These are phyloP conservation scores for Onychomys arenicola DNA, from an alignment of 2,797 vertebrate genomes.

Conservation along the genomic window DNA sequence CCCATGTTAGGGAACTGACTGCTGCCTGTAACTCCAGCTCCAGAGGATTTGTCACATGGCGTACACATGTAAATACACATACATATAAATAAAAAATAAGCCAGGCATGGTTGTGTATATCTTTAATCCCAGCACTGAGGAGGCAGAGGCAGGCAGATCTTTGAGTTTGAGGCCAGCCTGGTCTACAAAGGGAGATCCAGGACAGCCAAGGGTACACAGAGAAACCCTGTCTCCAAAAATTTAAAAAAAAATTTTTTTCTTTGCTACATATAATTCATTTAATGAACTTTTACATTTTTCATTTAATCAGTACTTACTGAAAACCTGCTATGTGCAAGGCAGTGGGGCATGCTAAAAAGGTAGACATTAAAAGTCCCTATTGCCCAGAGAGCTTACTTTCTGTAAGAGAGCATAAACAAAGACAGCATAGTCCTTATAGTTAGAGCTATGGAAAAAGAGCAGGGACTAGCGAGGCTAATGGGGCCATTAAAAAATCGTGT, in stretches of 20 bases:
- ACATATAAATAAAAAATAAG: not conserved
- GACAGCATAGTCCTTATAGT: not conserved
- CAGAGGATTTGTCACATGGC: not conserved
- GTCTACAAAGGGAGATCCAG: not conserved
- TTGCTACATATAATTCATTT: constrained; percentile 40
- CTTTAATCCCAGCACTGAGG: not conserved
- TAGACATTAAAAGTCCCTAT: not conserved
- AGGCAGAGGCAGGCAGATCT: not conserved
- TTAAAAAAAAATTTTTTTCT: not conserved
- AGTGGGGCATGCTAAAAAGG: not conserved
- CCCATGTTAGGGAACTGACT: too few relatives aligned
- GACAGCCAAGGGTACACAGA: not conserved
- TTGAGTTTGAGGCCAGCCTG: not conserved
- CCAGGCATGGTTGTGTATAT: not conserved
- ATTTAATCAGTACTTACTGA: constrained; percentile 29
- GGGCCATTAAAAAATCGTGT: not conserved
- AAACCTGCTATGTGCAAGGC: not conserved
- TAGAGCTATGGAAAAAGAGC: not conserved
- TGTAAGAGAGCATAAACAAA: not conserved
- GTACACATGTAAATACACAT: not conserved
- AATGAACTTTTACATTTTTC: constrained; percentile 35
- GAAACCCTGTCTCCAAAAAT: not conserved
- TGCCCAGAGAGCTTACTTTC: constrained; percentile 9
- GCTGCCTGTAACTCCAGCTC: not conserved
- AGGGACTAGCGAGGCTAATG: not conserved